A percentile compares a stretch with the other conserved stretches of the same genome.
Evolutionary conservation across 2,797 vertebrate species (phyloP).

Genomic region (Hoplostethus atlanticus): DNA sequence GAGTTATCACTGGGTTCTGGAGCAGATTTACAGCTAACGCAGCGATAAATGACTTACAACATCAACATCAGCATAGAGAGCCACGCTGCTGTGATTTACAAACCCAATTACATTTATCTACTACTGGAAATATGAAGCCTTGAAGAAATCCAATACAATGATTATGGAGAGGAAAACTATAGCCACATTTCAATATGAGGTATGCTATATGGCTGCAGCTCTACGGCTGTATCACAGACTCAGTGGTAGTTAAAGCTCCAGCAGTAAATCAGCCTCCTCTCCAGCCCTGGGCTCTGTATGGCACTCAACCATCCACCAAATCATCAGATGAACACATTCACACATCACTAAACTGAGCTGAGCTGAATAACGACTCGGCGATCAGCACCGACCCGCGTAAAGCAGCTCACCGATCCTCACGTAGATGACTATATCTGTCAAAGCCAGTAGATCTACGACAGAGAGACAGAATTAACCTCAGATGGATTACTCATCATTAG

Average conservation of each 20-base stretch:
- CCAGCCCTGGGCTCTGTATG: constrained; percentile 49
- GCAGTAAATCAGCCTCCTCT: constrained; percentile 74
- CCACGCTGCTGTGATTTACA: constrained; percentile 71
- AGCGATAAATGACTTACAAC: constrained; percentile 68
- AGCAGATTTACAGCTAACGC: constrained; percentile 76
- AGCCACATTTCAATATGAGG: constrained; percentile 77
- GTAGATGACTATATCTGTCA: constrained; percentile 69
- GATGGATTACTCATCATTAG: neutral
- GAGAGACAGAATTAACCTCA: too few species aligned
- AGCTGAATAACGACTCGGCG: constrained; percentile 53
- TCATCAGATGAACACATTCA: constrained; percentile 63
- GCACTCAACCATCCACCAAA: constrained; percentile 68
- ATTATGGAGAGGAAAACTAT: constrained; percentile 76
- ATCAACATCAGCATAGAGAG: constrained; percentile 71
- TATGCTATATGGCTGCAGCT: constrained; percentile 56
- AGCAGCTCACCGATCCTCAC: constrained; percentile 73
- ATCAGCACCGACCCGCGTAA: constrained; percentile 50
- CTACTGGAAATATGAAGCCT: constrained; percentile 76
- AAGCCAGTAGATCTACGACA: too few species aligned
- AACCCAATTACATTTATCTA: constrained; percentile 78
- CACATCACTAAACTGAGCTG: constrained; percentile 63
- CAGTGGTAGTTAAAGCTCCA: constrained; percentile 56
- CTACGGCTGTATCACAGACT: constrained; percentile 54
- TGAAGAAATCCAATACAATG: constrained; percentile 76
- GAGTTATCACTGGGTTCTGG: constrained; percentile 66